A percentile compares a stretch with the other conserved stretches of the same genome.
These are phyloP conservation scores for Hylaea fasciaria DNA, from an alignment of 2,888 invertebrate species.

Conservation along the genomic window DNA sequence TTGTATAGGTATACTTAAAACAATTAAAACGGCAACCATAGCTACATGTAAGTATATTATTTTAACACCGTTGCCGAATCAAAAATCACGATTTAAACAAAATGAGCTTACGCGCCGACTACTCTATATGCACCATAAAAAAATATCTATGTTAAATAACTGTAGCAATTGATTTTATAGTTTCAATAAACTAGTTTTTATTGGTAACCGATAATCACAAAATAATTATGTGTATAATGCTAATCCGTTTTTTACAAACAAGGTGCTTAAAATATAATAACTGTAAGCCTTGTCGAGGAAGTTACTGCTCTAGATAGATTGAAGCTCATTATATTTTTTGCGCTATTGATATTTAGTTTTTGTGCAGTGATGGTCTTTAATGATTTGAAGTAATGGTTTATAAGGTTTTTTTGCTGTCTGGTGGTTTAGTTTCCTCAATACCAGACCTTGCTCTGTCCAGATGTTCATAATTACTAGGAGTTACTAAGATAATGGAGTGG, in stretches of 20 bases:
- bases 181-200: slow-evolving; percentile 41
- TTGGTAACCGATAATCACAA: slow-evolving; percentile 38
- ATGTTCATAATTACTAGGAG: slow-evolving; percentile 63
- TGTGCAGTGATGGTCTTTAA: slow-evolving; percentile 64
- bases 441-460: slow-evolving; percentile 76
- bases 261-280: slow-evolving; percentile 49
- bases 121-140: slow-evolving; percentile 15
- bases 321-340: slow-evolving; percentile 54
- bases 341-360: slow-evolving; percentile 41
- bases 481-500: slow-evolving; percentile 52
- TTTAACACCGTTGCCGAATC: too few species aligned
- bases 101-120: not conserved
- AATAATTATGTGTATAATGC: slow-evolving; percentile 37
- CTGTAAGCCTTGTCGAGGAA: slow-evolving; percentile 66
- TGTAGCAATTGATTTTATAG: slow-evolving; percentile 38
- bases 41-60: too few species aligned
- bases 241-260: slow-evolving; percentile 48
- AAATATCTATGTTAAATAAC: slow-evolving; percentile 33
- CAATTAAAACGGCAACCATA: too few species aligned
- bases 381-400: slow-evolving; percentile 69
- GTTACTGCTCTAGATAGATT: slow-evolving; percentile 66
- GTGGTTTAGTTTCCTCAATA: slow-evolving; percentile 72
- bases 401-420: slow-evolving; percentile 67
- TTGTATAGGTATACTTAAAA: too few species aligned
- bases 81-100: too few species aligned